Evolutionary conservation across 2,888 invertebrate genomes (phyloP).

Genomic region (Pseudolycoriella hygida): DNA sequence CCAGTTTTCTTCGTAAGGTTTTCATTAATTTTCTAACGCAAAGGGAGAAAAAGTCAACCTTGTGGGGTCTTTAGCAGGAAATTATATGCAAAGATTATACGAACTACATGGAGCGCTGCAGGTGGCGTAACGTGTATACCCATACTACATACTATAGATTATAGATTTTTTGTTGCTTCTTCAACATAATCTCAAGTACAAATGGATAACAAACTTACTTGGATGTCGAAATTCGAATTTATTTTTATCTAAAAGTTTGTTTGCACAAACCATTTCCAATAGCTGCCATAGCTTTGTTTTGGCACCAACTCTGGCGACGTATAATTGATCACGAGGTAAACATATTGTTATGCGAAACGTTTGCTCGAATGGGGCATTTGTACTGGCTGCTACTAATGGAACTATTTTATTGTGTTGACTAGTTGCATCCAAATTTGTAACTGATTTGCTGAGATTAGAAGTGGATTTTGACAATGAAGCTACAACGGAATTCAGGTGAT

Average conservation of each 20-base stretch:
- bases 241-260: conserved; percentile 52
- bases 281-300: conserved; percentile 49
- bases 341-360: conserved; percentile 39
- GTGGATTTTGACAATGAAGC: conserved; percentile 11
- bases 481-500: conserved; percentile 6
- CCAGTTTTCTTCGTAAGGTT: too few relatives aligned
- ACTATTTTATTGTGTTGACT: conserved; percentile 29
- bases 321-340: conserved; percentile 62
- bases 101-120: too few relatives aligned
- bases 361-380: conserved; percentile 29
- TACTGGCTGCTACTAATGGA: conserved; percentile 24
- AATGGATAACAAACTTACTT: conserved; percentile 28
- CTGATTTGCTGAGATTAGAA: conserved; percentile 15
- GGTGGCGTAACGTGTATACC: too few relatives aligned
- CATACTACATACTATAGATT: too few relatives aligned
- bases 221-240: conserved; percentile 66
- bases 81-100: too few relatives aligned
- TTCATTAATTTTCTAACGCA: too few relatives aligned
- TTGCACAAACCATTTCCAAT: conserved; percentile 51
- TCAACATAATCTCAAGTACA: background rate
- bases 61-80: too few relatives aligned
- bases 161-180: too few relatives aligned
- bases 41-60: too few relatives aligned
- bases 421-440: conserved; percentile 22
- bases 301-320: conserved; percentile 55